Conservation (phyloP, 2,888 invertebrate species). For the Apamea epomidion region DNA sequence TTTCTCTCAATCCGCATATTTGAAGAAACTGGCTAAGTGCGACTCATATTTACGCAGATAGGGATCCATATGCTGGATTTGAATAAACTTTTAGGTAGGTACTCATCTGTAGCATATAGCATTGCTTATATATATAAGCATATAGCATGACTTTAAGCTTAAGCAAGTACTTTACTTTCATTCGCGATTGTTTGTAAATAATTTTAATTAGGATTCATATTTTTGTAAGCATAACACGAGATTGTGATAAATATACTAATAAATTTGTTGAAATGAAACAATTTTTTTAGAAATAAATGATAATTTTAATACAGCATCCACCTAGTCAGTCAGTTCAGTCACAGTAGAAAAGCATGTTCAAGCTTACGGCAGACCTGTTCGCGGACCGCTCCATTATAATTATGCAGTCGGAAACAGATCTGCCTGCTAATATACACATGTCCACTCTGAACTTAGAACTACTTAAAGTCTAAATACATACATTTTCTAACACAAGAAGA, state of each 20-base stretch:
- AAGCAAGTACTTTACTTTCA: neutral
- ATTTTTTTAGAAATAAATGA: slow-evolving; percentile 57
- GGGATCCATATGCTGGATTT: neutral
- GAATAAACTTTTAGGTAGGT: neutral
- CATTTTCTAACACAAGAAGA: slow-evolving; percentile 76
- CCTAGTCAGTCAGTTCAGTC: slow-evolving; percentile 80
- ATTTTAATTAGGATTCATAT: slow-evolving; percentile 4
- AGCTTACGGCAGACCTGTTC: slow-evolving; percentile 46
- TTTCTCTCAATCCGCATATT: slow-evolving; percentile 7
- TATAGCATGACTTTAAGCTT: neutral
- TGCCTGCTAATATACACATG: slow-evolving; percentile 53
- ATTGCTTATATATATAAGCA: neutral
- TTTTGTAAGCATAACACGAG: slow-evolving; percentile 9
- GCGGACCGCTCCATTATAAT: slow-evolving; percentile 7
- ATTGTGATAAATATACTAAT: slow-evolving; percentile 24
- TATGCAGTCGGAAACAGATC: slow-evolving; percentile 32
- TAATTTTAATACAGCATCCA: slow-evolving; percentile 79
- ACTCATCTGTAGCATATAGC: neutral
- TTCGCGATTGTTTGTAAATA: slow-evolving; percentile 17
- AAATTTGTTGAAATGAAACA: slow-evolving; percentile 63
- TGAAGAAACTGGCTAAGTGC: neutral
- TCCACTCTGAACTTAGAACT: slow-evolving; percentile 63
- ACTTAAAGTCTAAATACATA: slow-evolving; percentile 70
- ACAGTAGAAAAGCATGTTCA: slow-evolving; percentile 54
- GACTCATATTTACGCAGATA: neutral